Evolutionary conservation across 2,797 vertebrate species (phyloP).

Genomic region (Vipera ursinii): DNA sequence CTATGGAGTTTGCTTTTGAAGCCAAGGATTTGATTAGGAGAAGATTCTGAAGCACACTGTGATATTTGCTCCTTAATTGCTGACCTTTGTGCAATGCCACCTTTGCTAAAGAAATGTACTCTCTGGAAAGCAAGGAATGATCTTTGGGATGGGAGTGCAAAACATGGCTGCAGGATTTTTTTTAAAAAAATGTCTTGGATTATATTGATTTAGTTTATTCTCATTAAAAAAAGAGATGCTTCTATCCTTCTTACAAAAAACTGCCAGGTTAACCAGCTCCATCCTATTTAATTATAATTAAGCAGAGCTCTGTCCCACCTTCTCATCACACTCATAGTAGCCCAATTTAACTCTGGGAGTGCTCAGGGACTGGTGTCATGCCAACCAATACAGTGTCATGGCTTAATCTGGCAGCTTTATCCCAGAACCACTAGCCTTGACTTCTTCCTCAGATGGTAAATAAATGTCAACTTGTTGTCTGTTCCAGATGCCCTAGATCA

Average conservation of each 20-base stretch:
- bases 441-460: not conserved
- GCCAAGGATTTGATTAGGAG: constrained; percentile 12
- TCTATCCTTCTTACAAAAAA: not conserved
- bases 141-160: not conserved
- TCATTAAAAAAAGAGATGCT: not conserved
- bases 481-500: not conserved
- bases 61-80: not conserved
- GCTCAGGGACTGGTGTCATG: not conserved
- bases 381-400: not conserved
- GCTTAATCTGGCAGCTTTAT: not conserved
- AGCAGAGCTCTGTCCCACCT: not conserved
- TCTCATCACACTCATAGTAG: not conserved
- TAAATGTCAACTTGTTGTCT: not conserved
- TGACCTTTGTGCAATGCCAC: too few species aligned
- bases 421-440: not conserved
- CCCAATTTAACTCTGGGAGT: not conserved
- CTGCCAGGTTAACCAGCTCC: not conserved
- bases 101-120: not conserved
- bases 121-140: not conserved
- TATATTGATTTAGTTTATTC: not conserved
- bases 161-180: not conserved
- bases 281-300: not conserved
- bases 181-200: not conserved
- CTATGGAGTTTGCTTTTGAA: not conserved
- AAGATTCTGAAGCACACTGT: not conserved